Percentiles rank a stretch among this genome's conserved stretches.
Evolutionary conservation across 1,140 invertebrate genomes (phyloP).

Genomic region (Sipha flava): DNA sequence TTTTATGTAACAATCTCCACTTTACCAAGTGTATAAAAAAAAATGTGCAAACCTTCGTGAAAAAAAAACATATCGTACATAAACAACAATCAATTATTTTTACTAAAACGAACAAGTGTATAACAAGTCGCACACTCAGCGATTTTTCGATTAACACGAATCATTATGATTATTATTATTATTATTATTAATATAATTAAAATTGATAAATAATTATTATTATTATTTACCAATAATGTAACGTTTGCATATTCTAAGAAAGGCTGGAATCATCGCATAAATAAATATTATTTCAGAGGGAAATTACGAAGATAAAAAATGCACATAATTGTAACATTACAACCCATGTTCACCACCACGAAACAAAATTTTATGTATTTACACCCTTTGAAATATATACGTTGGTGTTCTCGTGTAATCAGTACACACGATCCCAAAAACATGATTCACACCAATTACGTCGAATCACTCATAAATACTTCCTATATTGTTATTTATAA

Average conservation of each 20-base stretch:
- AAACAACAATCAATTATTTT: conserved; percentile 6
- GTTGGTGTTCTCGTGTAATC: no score
- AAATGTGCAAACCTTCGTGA: conserved; percentile 1
- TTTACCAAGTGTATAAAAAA: neutral
- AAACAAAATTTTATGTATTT: no score
- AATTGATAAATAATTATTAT: neutral
- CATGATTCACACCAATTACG: no score
- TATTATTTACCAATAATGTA: neutral
- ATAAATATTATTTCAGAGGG: neutral
- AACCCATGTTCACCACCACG: no score
- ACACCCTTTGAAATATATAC: no score
- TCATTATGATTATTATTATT: neutral
- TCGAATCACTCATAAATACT: no score
- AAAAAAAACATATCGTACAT: neutral
- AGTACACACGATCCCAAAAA: no score
- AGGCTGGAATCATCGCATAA: neutral
- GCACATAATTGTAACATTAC: no score
- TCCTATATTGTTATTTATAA: no score
- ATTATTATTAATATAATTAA: no score
- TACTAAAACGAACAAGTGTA: neutral
- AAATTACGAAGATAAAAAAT: neutral
- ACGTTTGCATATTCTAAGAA: neutral
- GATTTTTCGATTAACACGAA: neutral
- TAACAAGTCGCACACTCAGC: neutral
- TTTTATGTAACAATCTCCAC: neutral